Evolutionary conservation across 1,140 invertebrate species (phyloP).

Genomic region (Portunus trituberculatus): DNA sequence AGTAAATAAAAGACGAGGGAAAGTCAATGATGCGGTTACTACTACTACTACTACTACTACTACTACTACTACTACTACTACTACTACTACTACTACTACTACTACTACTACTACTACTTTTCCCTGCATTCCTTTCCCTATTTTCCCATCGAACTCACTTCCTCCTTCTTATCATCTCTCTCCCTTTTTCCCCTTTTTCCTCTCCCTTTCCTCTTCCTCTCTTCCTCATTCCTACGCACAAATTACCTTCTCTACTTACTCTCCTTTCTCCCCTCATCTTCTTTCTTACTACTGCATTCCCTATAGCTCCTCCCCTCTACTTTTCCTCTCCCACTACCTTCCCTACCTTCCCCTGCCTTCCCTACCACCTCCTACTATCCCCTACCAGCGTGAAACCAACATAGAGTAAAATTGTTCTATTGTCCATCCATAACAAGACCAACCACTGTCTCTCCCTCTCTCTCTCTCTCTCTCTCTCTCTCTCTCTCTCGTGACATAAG

Average conservation of each 20-base stretch:
- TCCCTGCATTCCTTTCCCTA: not conserved
- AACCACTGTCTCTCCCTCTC: not conserved
- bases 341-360: too few species aligned
- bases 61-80: not conserved
- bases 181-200: not conserved
- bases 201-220: not conserved
- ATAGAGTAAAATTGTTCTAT: not conserved
- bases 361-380: not conserved
- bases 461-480: too few species aligned
- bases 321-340: too few species aligned
- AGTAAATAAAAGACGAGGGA: not conserved
- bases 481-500: too few species aligned
- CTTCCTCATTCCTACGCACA: not conserved
- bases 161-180: too few species aligned
- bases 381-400: not conserved
- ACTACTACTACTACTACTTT: constrained; percentile 1
- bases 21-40: not conserved
- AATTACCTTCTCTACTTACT: too few species aligned
- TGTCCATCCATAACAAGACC: not conserved
- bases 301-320: too few species aligned
- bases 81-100: constrained; percentile 20
- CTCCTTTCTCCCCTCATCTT: too few species aligned
- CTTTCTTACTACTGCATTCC: too few species aligned
- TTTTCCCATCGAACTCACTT: too few species aligned
- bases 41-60: not conserved